Conservation (phyloP, 2,113 vertebrate species). For the Boulengeromyrus knoepffleri region DNA sequence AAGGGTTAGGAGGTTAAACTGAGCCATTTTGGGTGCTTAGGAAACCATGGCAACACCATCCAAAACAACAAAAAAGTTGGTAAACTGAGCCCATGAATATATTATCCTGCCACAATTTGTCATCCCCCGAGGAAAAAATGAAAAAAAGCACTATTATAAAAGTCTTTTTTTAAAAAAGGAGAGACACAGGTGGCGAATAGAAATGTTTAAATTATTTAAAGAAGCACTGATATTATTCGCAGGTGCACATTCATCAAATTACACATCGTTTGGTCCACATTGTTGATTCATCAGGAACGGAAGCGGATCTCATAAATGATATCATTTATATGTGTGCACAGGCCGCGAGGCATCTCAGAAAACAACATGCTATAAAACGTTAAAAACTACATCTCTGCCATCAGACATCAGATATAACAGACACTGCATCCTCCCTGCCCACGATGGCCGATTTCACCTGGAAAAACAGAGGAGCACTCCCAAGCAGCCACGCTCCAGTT, state of each 20-base stretch:
- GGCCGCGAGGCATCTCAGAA: neutral
- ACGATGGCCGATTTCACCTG: neutral
- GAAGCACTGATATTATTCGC: neutral
- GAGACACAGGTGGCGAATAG: neutral
- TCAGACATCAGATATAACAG: neutral
- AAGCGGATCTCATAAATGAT: neutral
- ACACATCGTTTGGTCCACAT: neutral
- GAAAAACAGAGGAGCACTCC: neutral
- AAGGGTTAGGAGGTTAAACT: constrained; percentile 22
- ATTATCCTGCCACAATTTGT: constrained; percentile 20
- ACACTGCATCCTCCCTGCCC: neutral
- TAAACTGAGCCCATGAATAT: constrained; percentile 12
- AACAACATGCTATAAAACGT: neutral
- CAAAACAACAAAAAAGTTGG: constrained; percentile 12
- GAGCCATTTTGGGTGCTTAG: neutral
- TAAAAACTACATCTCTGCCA: neutral
- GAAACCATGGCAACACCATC: constrained; percentile 24
- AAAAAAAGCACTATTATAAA: neutral
- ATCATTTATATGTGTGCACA: neutral
- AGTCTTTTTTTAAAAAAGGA: constrained; percentile 2
- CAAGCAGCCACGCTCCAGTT: neutral
- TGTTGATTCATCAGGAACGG: neutral
- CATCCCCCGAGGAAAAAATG: constrained; percentile 11
- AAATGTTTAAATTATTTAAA: constrained; percentile 16
- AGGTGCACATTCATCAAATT: neutral